A percentile compares a stretch with the other conserved stretches of the same genome.
phyloP scores from a whole-genome alignment of 2,113 vertebrate species.

The Odobenus rosmarus region DNA sequence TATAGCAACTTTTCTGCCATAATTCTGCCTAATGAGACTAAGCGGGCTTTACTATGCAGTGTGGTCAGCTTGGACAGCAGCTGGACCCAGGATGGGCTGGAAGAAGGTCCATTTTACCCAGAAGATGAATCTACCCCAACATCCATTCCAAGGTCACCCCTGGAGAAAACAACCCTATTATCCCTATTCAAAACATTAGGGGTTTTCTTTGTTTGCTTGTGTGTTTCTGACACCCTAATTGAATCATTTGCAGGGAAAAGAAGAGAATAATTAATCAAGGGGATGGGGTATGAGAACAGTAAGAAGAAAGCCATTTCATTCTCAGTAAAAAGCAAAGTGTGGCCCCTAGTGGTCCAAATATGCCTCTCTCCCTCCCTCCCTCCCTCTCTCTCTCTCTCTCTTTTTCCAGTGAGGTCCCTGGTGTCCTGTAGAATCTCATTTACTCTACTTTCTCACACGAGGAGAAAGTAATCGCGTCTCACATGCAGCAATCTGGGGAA shows the following conservation, averaged over 20 bases:
- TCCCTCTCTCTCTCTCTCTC: neutral
- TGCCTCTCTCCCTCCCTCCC: neutral
- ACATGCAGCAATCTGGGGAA: neutral
- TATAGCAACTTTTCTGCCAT: too few relatives aligned
- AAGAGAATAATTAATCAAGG: neutral
- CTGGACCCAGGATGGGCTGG: accelerated
- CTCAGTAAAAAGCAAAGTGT: neutral
- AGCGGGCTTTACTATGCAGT: accelerated
- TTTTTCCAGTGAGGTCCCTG: neutral
- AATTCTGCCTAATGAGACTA: too few relatives aligned
- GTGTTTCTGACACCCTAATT: accelerated
- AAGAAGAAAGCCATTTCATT: neutral
- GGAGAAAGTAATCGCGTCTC: neutral
- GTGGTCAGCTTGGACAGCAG: too few relatives aligned
- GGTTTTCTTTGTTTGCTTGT: neutral
- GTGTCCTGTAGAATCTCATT: neutral
- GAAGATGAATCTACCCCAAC: too few relatives aligned
- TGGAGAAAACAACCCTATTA: neutral
- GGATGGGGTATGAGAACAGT: neutral
- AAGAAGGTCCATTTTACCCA: too few relatives aligned
- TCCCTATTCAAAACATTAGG: neutral
- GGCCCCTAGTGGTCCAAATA: neutral
- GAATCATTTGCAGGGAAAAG: neutral
- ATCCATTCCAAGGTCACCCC: accelerated
- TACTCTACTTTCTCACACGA: neutral